phyloP scores from a whole-genome alignment of 2,113 vertebrate species.

The Nettapus auritus region DNA sequence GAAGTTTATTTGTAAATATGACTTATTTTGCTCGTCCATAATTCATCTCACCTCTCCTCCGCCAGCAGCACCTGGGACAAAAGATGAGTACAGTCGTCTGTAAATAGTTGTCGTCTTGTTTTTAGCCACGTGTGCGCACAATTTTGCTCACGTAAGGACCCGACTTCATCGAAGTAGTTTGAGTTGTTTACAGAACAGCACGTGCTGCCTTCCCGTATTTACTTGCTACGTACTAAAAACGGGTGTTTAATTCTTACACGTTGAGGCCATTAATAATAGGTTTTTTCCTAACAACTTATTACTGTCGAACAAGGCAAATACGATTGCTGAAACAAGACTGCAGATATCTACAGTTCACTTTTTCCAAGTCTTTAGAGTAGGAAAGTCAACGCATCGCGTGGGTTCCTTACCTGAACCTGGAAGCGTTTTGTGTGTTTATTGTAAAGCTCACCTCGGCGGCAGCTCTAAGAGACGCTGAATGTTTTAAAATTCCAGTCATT shows the following conservation, averaged over 20 bases:
- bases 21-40: rapidly evolving
- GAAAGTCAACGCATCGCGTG: neutral
- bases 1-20: neutral
- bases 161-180: neutral
- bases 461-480: neutral
- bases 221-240: neutral
- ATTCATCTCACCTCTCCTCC: neutral
- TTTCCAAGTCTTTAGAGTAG: neutral
- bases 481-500: neutral
- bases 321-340: neutral
- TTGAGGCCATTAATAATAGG: neutral
- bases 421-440: neutral
- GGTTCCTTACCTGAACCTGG: neutral
- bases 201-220: neutral
- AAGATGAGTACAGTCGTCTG: neutral
- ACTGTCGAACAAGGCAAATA: neutral
- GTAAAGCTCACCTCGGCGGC: neutral
- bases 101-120: neutral
- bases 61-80: neutral
- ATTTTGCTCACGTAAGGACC: rapidly evolving
- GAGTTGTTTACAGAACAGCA: neutral
- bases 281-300: neutral
- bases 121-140: rapidly evolving
- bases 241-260: neutral
- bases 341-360: neutral